Evolutionary conservation across 1,140 invertebrate genomes (phyloP), one percentile per base, ranked within the genome.

Genomic region (Drosophila mayri): DNA sequence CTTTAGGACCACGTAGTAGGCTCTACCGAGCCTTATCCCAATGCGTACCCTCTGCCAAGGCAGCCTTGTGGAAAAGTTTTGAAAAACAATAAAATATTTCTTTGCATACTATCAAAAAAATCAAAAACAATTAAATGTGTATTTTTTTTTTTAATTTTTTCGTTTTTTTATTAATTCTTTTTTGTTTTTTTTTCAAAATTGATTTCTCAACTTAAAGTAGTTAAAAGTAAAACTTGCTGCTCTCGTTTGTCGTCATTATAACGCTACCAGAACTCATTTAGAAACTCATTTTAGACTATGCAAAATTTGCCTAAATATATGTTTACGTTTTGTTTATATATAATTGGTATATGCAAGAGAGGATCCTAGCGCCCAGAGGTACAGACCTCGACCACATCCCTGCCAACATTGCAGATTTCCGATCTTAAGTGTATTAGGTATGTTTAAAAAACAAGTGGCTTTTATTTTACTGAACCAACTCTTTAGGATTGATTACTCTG

Each of bases 31-130:
- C 40, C 4, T 37, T 3, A 40, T 40, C 8, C 96, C 96, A 97
- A 76, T 95, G 94, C 38, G 94, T 96, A 43, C 93, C 95, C 93
- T 96, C 95, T 9, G 92, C 93, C 62, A 95, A 93, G 37, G 91
- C 90, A 10, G 75, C 83, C 64, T 90, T 92, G 72, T 86, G 3
- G 7, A 1, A 44, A 22, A 14, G 2, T 7, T 43, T 0, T 3
- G 10, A 11, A 43, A 43, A 43, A 11, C n/a, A 4, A n/a, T n/a
- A n/a, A n/a, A n/a, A n/a, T n/a, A n/a, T n/a, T n/a, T n/a, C n/a
- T n/a, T n/a, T n/a, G n/a, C n/a, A n/a, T n/a, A n/a, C n/a, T n/a
- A n/a, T n/a, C n/a, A n/a, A n/a, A n/a, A n/a, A n/a, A n/a, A n/a
- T n/a, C n/a, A n/a, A n/a, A n/a, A n/a, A n/a, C n/a, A n/a, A n/a